Conservation (phyloP, 2,888 invertebrate genomes). For the Keiferia lycopersicella region DNA sequence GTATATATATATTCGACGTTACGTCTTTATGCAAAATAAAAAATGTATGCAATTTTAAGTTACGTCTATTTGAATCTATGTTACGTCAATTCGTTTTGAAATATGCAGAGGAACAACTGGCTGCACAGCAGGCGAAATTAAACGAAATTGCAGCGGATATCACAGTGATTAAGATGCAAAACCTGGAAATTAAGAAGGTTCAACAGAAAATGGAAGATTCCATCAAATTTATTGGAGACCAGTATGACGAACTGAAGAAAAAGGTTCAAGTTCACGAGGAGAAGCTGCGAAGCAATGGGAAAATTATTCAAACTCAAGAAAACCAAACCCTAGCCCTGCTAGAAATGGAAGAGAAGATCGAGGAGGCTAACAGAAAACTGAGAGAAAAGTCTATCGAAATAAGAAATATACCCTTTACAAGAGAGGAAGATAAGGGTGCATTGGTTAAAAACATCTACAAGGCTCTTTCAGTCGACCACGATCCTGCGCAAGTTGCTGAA, state of each 20-base stretch:
- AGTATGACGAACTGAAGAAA: neutral
- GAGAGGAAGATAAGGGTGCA: neutral
- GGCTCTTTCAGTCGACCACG: neutral
- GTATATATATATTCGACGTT: no score
- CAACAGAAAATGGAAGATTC: neutral
- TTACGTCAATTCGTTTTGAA: no score
- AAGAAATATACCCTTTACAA: neutral
- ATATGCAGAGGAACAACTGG: neutral
- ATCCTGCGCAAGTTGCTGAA: neutral
- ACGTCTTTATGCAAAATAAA: no score
- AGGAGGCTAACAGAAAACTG: constrained; percentile 1
- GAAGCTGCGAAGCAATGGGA: neutral
- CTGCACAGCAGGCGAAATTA: neutral
- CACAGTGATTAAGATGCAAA: neutral
- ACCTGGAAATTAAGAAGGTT: neutral
- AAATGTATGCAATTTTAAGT: no score
- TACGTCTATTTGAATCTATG: no score
- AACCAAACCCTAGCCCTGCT: neutral
- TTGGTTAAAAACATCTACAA: neutral
- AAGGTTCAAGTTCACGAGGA: neutral
- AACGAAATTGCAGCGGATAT: neutral
- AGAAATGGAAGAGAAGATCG: neutral
- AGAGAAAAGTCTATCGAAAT: constrained; percentile 1
- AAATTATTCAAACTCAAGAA: neutral
- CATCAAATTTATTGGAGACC: neutral